Evolutionary conservation across 2,888 invertebrate genomes (phyloP), one percentile per base, ranked within the genome.

Genomic region (Atethmia centrago): DNA sequence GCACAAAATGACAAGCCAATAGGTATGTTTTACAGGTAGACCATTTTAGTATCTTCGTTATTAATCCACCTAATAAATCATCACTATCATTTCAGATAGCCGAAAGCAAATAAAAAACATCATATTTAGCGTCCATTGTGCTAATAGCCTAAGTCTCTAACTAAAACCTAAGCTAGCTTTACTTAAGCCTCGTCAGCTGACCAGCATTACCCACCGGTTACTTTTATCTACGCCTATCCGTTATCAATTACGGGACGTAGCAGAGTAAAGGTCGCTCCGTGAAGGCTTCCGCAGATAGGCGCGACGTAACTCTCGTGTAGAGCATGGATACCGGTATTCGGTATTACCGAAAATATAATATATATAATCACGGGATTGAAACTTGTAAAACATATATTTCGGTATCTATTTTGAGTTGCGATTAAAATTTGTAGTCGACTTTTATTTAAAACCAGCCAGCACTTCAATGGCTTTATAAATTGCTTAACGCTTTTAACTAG

Each of bases 181-280:
- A 63, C 31, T 28, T 28, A 47, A 71, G 75, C 84, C 16, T 40
- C 51, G 84, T 80, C 84, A 80, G 80, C 84, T 21, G 83, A 73
- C 74, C 67, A 56, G 61, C 28, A 16, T 59, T 69, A 65, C 40
- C 47, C 31, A 40, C 36, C n/a, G 58, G 69, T 66, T 31, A 42
- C 75, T 80, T 70, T 80, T 87, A 85, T 87, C 87, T 85, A 56
- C 31, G 76, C 76, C 83, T 88, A 89, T 91, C 85, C 88, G 85
- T 88, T 90, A 90, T 90, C 91, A 91, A 92, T 92, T 91, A 92
- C 84, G 77, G 67, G 78, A 76, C 51, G 51, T 69, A 55, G 73
- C 84, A 83, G 84, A 85, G 87, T 80, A 83, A 80, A 83, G 87
- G 83, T 87, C 36, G 40, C 80, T 76, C 62, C 84, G 77, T 84